Base-by-base conservation (phyloP, 1,140 invertebrate genomes). In the Drosophila sturtevanti region DNA sequence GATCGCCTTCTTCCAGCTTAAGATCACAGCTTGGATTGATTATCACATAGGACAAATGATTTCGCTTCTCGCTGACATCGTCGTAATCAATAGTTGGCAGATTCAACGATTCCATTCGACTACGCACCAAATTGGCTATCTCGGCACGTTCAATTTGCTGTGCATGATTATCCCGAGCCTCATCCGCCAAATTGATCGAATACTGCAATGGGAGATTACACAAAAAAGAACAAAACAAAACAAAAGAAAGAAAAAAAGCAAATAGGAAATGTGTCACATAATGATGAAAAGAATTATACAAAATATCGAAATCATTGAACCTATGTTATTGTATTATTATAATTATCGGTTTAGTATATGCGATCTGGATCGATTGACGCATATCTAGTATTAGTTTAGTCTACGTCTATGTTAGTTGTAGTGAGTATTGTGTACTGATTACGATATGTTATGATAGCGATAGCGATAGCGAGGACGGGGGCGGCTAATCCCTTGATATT, bases 1-100 rank as follows among this genome's bases (percentile, higher is more conserved):
- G 96, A 93, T 99, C 98, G 41, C 98, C 98, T 90, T 98, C 96
- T 93, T 99, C 97, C 56, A 99, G 94, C 91, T 98, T 98, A 0
- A 99, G 94, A 93, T 99, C 98, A 93, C 98, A 99, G 91, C 97
- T 98, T 0, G 98, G 98, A 92, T 99, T 99, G 86, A 99, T 99
- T 79, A 99, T 99, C 62, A 99, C 98, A 93, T 99, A 99, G 1
- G 98, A 99, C 6, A 99, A 94, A 71, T 95, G 97, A 92, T 96
- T 97, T 38, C 97, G 93, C 92, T 98, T 98, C 91, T 98, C 97
- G 63, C 96, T 97, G 4, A 97, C 96, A 90, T 98, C 97, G 92
- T 98, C 97, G 91, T 98, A 98, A 85, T 99, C 97, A 35, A 96
- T 95, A 0, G 95, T 94, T 0, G 97, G 97, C 55, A 99, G 93